Percentiles rank a stretch among this genome's conserved stretches.
These are phyloP conservation scores for Calypte anna DNA, from an alignment of 2,113 vertebrate species.

Conservation along the genomic window DNA sequence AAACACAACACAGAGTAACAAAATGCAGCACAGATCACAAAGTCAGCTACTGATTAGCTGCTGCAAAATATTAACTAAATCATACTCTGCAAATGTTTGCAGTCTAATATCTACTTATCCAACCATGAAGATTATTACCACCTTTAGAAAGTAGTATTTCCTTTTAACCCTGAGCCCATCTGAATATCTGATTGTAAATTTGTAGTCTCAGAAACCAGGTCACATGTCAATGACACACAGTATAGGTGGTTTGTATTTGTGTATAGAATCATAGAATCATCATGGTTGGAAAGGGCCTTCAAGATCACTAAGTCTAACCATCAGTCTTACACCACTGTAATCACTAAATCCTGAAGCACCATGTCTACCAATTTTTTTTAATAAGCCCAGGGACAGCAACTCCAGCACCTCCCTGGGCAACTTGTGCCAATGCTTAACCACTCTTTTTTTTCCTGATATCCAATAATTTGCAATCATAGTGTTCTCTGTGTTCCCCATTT, in stretches of 20 bases:
- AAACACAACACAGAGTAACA: background rate
- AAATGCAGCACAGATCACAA: constrained; percentile 1
- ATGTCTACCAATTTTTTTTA: no score
- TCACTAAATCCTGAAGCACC: no score
- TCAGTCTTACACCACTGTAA: no score
- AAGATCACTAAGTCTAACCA: no score
- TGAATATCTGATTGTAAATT: background rate
- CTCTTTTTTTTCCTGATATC: no score
- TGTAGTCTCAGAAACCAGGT: background rate
- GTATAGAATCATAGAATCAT: no score
- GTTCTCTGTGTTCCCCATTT: background rate
- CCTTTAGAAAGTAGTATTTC: background rate
- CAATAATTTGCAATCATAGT: background rate
- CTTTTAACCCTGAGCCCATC: background rate
- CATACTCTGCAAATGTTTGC: background rate
- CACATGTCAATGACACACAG: background rate
- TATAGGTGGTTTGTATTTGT: background rate
- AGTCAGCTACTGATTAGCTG: background rate
- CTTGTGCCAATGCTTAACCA: no score
- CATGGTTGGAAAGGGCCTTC: no score
- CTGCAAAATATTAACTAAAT: background rate
- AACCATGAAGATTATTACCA: background rate
- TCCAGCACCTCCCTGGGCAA: no score
- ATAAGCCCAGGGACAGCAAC: no score
- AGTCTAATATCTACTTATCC: background rate